Base-by-base conservation (phyloP, 2,888 invertebrate species). In the Eilema caniola region DNA sequence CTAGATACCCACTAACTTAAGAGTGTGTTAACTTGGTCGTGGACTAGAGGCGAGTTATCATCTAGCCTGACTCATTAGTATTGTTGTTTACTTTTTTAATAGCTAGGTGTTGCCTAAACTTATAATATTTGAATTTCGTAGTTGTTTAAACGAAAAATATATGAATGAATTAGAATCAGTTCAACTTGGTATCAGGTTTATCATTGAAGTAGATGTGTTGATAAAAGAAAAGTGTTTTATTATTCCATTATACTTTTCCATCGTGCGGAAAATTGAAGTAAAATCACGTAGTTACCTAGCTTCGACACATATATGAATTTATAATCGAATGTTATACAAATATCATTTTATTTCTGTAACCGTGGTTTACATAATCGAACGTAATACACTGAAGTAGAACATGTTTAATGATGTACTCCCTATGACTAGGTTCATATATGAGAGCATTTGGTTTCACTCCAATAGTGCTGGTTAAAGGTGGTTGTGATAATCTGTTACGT, bases 181-280 rank as follows among this genome's bases (percentile, higher is more conserved):
- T 47, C 47, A 11, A 57, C 23, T 24, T 57, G 24, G 12, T 24
- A 47, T 20, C 47, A 47, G 47, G 20, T 16, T 20, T 20, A 20
- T 20, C 20, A 47, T 47, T 47, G 5, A 47, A 47, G 47, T 47
- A 20, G 16, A 14, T 47, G 20, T 47, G 20, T 16, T 47, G 47
- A 20, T 16, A 47, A 20, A 61, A 31, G 16, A 61, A 28, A 61
- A 25, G 37, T 63, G 24, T 8, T 25, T 47, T 20, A 63, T 59
- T 25, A 69, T 69, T 63, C 28, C 57, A 63, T 64, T 69, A 63
- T 41, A 59, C 20, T 24, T 57, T 23, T 64, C n/a, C 12, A 57
- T 69, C 63, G 63, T 47, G 69, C 63, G 59, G 59, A 63, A 69
- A 69, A 61, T 69, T 61, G 24, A 65, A 65, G 20, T 5, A 25